A percentile compares a stretch with the other conserved stretches of the same genome.
Evolutionary conservation across 2,113 vertebrate species (phyloP).

Genomic region (Sterna hirundo): DNA sequence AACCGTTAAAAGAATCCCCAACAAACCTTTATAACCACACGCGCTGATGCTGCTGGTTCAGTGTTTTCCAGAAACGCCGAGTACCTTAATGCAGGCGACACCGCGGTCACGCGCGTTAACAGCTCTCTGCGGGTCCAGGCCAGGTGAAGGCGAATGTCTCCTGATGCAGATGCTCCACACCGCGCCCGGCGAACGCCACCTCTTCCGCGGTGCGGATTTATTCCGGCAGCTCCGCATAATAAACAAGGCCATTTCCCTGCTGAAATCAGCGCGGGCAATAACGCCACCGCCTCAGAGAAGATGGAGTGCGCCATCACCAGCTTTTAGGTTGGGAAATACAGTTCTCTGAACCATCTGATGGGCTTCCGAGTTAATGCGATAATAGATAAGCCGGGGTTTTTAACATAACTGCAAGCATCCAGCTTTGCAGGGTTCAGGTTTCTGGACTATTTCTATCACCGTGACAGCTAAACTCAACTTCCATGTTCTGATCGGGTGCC

Average conservation of each 20-base stretch:
- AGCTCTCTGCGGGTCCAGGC: not conserved
- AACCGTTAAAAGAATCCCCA: not conserved
- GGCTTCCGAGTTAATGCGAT: not conserved
- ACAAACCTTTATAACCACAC: too few relatives aligned
- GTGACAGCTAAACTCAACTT: not conserved
- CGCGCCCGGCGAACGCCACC: fast-evolving
- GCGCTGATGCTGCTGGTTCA: not conserved
- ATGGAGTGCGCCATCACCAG: not conserved
- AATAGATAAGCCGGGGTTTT: not conserved
- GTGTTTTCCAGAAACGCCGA: fast-evolving
- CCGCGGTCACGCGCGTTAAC: fast-evolving
- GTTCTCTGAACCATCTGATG: not conserved
- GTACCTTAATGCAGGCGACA: fast-evolving
- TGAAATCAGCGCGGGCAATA: not conserved
- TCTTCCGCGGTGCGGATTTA: not conserved
- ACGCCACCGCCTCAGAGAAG: fast-evolving
- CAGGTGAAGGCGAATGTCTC: not conserved
- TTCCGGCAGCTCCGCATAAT: not conserved
- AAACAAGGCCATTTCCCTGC: not conserved
- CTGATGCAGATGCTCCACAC: not conserved
- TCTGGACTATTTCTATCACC: not conserved
- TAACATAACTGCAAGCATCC: not conserved
- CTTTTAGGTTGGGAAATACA: not conserved
- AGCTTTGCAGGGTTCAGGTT: not conserved
- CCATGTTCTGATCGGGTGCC: not conserved